Base-by-base conservation (phyloP, 1,140 invertebrate genomes). In the Pseudomyrmex pallidus region DNA sequence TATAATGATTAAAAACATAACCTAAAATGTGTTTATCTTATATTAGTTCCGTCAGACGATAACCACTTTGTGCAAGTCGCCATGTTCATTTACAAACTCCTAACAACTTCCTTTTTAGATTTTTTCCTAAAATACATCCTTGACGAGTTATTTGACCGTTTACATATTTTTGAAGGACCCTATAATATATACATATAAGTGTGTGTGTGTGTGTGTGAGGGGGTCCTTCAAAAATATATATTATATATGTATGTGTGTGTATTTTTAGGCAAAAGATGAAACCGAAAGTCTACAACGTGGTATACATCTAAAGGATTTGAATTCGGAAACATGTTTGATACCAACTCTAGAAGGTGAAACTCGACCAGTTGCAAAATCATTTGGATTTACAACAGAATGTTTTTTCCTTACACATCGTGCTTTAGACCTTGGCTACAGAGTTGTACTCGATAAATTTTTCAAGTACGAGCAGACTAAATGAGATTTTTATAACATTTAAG, bases 341-440 rank as follows among this genome's bases (percentile, higher is more conserved):
- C 97, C 97, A 50, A 91, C 94, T 5, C 91, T 95, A 15, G 95
- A 96, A 83, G 94, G 95, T 50, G 95, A 95, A 66, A 92, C 89
- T 7, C 90, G 95, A 64, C 95, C 95, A 7, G 94, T 94, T 0
- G 95, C 96, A 7, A 95, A 96, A 0, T 94, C 94, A 13, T 98
- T 96, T 90, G 97, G 96, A 91, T 99, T 99, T 93, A 96, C 98
- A 2, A 98, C 97, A 0, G 97, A 99, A 92, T 97, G 97, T 90
- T 99, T 99, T 93, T 99, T 97, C 92, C 95, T 98, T 94, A 97
- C 98, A 3, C 98, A 99, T 91, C 96, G 97, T 89, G 96, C 97
- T 72, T 95, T 99, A 46, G 96, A 98, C 91, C 95, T 99, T 73
- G 97, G 98, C 52, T 97, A 97, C 89, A 95, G 97, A 63, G 96